A percentile compares a stretch with the other conserved stretches of the same genome.
Conservation (phyloP, 2,888 invertebrate genomes). For the Epinotia ramella region DNA sequence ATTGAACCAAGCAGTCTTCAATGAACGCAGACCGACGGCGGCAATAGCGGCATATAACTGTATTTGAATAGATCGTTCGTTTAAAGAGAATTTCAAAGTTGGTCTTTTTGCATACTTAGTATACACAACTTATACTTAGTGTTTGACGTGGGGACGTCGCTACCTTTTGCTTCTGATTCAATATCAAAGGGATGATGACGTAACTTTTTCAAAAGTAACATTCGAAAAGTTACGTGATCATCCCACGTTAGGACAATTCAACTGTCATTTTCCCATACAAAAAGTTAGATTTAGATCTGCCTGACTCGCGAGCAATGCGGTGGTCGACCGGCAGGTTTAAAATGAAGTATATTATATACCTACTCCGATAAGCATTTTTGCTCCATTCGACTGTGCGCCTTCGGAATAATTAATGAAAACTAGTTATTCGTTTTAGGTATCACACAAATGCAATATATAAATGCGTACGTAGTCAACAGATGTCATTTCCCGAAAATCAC, state of each 20-base stretch:
- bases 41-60: neutral
- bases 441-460: neutral
- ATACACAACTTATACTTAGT: no score
- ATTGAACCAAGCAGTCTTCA: constrained; percentile 54
- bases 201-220: no score
- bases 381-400: neutral
- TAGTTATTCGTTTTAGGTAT: no score
- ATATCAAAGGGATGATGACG: neutral
- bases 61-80: constrained; percentile 24
- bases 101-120: neutral
- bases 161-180: neutral
- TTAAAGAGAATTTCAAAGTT: constrained; percentile 3
- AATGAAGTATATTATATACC: neutral
- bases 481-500: constrained; percentile 25
- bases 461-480: neutral
- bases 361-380: neutral
- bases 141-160: no score
- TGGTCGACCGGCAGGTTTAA: neutral
- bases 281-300: no score
- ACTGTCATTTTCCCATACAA: no score
- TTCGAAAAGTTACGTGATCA: no score
- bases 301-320: no score
- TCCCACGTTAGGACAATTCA: no score
- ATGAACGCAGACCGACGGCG: constrained; percentile 43
- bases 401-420: neutral